phyloP scores from a whole-genome alignment of 2,797 vertebrate genomes.

The Rhyacichthys aspro region DNA sequence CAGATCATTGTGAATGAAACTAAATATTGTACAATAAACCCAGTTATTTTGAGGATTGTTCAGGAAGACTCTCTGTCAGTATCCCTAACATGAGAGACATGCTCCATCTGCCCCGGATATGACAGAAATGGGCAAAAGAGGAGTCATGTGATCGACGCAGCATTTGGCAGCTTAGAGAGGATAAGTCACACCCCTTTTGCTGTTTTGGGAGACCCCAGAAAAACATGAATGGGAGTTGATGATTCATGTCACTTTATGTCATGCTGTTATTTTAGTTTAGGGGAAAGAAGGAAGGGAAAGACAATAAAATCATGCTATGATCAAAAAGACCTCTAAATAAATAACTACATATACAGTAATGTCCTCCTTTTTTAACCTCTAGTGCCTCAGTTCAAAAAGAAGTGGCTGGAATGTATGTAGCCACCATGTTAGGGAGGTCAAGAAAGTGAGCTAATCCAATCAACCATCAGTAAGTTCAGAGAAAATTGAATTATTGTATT shows the following conservation, averaged over 20 bases:
- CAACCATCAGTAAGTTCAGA: neutral
- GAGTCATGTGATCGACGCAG: constrained; percentile 3
- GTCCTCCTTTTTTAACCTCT: too few species aligned
- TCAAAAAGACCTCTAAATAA: too few species aligned
- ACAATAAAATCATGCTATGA: too few species aligned
- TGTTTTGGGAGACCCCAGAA: constrained; percentile 1
- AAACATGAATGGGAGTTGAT: too few species aligned
- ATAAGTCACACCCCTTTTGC: neutral
- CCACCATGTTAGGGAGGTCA: too few species aligned
- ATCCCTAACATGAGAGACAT: neutral
- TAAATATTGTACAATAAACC: neutral
- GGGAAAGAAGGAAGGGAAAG: too few species aligned
- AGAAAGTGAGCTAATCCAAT: too few species aligned
- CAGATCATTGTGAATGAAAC: neutral
- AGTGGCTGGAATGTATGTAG: too few species aligned
- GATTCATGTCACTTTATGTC: too few species aligned
- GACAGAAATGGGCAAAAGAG: constrained; percentile 5
- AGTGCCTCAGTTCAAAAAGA: too few species aligned
- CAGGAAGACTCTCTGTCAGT: neutral
- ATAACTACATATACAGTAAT: too few species aligned
- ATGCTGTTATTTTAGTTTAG: too few species aligned
- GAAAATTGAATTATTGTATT: neutral
- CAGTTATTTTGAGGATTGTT: neutral
- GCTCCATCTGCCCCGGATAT: neutral
- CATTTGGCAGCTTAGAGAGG: neutral